Percentiles rank a stretch among this genome's conserved stretches.
Evolutionary conservation across 2,797 vertebrate species (phyloP).

Genomic region (Delichon dasypus): DNA sequence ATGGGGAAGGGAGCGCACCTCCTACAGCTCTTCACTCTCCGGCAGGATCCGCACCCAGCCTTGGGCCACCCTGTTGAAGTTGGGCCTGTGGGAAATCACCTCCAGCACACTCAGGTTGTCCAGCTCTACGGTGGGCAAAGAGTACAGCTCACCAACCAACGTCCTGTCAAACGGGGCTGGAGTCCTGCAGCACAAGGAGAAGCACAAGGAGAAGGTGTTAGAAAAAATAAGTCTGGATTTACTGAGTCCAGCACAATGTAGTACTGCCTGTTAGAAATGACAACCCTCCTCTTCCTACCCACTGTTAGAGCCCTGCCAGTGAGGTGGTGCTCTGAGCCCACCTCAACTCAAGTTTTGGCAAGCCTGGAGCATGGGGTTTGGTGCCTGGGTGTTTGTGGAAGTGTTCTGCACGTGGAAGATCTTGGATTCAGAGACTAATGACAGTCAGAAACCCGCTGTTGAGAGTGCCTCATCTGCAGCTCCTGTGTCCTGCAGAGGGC

Average conservation of each 20-base stretch:
- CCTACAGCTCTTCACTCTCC: constrained; percentile 90
- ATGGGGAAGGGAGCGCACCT: background rate
- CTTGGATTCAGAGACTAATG: background rate
- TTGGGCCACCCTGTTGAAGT: constrained; percentile 89
- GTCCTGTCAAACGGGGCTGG: constrained; percentile 85
- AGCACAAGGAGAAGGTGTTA: background rate
- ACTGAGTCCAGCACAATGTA: background rate
- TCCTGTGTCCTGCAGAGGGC: background rate
- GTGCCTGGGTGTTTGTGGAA: background rate
- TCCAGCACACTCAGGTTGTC: constrained; percentile 72
- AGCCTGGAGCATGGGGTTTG: background rate
- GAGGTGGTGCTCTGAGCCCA: background rate
- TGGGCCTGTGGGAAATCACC: constrained; percentile 80
- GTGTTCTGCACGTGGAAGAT: fast-evolving
- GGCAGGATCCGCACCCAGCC: constrained; percentile 85
- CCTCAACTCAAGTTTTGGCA: background rate
- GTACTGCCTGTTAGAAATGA: background rate
- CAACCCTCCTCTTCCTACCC: background rate
- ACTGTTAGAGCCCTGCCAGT: background rate
- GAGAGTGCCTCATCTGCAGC: fast-evolving
- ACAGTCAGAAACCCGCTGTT: background rate
- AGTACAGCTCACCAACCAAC: constrained; percentile 70
- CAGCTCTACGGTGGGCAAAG: constrained; percentile 71
- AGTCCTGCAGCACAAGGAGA: constrained; percentile 74
- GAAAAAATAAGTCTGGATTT: background rate